phyloP scores from a whole-genome alignment of 2,113 vertebrate genomes.

The Mus pahari region DNA sequence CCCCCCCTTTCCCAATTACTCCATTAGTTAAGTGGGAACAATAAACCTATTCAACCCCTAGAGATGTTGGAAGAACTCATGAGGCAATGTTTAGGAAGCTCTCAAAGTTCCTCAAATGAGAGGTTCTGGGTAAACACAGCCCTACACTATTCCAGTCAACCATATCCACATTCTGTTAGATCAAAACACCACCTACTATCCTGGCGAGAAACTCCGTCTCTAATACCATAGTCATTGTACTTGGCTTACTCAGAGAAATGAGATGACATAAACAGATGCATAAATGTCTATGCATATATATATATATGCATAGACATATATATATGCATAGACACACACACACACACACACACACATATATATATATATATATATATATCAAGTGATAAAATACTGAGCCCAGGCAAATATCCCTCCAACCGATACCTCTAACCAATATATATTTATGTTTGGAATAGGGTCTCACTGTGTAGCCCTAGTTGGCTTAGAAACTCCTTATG shows the following conservation, averaged over 20 bases:
- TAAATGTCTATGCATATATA: neutral
- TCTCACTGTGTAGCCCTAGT: neutral
- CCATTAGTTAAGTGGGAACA: conserved; percentile 56
- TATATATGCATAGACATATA: neutral
- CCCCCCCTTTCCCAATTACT: conserved; percentile 50
- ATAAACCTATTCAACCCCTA: conserved; percentile 48
- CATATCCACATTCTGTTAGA: neutral
- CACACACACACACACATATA: no score
- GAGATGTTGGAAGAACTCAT: conserved; percentile 22
- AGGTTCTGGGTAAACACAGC: conserved; percentile 56
- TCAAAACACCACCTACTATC: neutral
- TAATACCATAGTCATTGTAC: neutral
- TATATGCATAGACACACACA: no score
- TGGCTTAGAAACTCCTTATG: neutral
- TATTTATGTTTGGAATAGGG: neutral
- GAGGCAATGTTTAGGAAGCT: conserved; percentile 61
- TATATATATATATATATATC: neutral
- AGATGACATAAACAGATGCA: neutral
- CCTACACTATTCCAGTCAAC: neutral
- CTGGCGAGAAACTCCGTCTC: conserved; percentile 16
- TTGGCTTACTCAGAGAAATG: conserved; percentile 52
- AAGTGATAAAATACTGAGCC: neutral
- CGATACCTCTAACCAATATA: neutral
- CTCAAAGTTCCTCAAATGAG: conserved; percentile 39
- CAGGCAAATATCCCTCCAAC: neutral